phyloP scores from a whole-genome alignment of 1,140 invertebrate species.

The Drosophila obscura region DNA sequence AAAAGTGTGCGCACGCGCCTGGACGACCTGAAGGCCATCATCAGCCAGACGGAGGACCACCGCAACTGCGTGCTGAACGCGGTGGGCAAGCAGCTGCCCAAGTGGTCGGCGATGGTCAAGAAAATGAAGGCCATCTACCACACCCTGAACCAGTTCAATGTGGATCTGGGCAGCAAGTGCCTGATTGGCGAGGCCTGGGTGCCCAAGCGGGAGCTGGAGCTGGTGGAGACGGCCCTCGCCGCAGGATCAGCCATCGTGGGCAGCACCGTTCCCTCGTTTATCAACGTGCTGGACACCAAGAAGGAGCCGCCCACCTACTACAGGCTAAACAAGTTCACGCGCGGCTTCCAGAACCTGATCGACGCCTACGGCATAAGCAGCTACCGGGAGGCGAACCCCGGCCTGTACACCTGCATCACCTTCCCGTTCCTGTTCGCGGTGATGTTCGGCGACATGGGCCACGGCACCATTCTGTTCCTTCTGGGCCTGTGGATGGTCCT shows the following conservation, averaged over 20 bases:
- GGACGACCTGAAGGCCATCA: conserved; percentile 96
- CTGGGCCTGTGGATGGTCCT: conserved; percentile 88
- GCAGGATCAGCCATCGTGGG: conserved; percentile 95
- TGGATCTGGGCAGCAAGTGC: conserved; percentile 95
- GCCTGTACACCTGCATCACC: conserved; percentile 89
- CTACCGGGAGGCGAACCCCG: conserved; percentile 91
- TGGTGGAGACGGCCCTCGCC: conserved; percentile 94
- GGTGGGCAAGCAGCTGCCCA: conserved; percentile 96
- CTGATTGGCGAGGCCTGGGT: conserved; percentile 99
- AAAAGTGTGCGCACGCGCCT: conserved; percentile 96
- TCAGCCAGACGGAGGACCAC: conserved; percentile 98
- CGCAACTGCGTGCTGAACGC: conserved; percentile 95
- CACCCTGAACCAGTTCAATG: conserved; percentile 93
- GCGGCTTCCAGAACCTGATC: conserved; percentile 92
- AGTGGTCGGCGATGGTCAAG: conserved; percentile 94
- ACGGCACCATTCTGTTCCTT: conserved; percentile 88
- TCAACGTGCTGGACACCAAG: conserved; percentile 91
- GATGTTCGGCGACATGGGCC: conserved; percentile 91
- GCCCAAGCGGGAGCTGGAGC: conserved; percentile 91
- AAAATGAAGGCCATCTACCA: conserved; percentile 97
- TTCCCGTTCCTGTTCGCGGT: conserved; percentile 91
- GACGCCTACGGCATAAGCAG: conserved; percentile 92
- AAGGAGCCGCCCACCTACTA: conserved; percentile 92
- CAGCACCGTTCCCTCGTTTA: conserved; percentile 95
- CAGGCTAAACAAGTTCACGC: conserved; percentile 92